Percentiles rank a stretch among this genome's conserved stretches.
phyloP scores from a whole-genome alignment of 35 echinoderm and acorn worm species.

The Stichopus chloronotus region DNA sequence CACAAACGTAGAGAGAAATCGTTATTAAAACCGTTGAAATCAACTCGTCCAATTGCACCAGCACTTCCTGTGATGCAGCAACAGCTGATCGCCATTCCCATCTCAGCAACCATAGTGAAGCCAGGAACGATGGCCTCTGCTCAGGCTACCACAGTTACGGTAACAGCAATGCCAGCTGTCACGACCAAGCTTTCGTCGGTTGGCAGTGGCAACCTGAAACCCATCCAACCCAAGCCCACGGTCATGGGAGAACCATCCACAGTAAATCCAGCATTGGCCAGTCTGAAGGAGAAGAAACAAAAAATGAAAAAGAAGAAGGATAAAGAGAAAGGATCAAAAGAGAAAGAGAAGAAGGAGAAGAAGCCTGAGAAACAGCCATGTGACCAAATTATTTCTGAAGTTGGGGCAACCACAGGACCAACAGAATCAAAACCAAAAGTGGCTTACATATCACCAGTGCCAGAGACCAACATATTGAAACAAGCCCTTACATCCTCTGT shows the following conservation, averaged over 20 bases:
- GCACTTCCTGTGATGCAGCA: constrained; percentile 71
- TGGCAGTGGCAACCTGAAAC: constrained; percentile 70
- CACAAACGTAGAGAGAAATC: constrained; percentile 94
- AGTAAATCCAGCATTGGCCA: constrained; percentile 59
- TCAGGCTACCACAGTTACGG: constrained; percentile 61
- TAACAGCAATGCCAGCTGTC: constrained; percentile 73
- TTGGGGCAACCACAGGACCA: constrained; percentile 27
- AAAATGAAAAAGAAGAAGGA: constrained; percentile 41
- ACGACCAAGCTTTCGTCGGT: constrained; percentile 57
- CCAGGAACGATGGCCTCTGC: constrained; percentile 57
- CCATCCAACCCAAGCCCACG: constrained; percentile 94
- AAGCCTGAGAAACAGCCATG: constrained; percentile 54
- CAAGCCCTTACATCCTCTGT: constrained; percentile 85
- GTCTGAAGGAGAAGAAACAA: constrained; percentile 83
- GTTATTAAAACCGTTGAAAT: constrained; percentile 72
- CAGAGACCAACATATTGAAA: constrained; percentile 90
- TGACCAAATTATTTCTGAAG: constrained; percentile 42
- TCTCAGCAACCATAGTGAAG: constrained; percentile 66
- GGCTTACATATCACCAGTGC: constrained; percentile 50
- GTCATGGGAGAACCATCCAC: constrained; percentile 63
- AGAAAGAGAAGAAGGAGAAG: constrained; percentile 54
- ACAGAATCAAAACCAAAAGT: constrained; percentile 59
- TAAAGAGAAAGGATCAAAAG: constrained; percentile 21
- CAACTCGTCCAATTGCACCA: constrained; percentile 82
- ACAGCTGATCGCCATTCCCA: constrained; percentile 89